A percentile compares a stretch with the other conserved stretches of the same genome.
Conservation (phyloP, 2,797 vertebrate genomes). For the Danionella dracula region DNA sequence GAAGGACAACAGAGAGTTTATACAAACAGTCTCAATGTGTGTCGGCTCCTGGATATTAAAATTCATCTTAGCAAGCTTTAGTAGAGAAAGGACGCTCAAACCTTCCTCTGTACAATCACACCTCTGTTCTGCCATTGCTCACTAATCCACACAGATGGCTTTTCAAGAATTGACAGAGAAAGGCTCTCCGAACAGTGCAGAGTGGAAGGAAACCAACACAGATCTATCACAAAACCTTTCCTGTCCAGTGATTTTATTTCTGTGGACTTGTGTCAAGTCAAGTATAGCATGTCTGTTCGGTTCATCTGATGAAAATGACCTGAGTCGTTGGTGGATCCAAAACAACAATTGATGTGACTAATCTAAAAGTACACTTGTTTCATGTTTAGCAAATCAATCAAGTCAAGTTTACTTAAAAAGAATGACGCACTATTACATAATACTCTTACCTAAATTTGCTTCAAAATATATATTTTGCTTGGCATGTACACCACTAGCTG, state of each 20-base stretch:
- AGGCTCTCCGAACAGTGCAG: not conserved
- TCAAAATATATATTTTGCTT: too few species aligned
- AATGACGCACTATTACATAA: too few species aligned
- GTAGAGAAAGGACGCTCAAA: not conserved
- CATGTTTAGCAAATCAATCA: too few species aligned
- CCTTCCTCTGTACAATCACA: constrained; percentile 10
- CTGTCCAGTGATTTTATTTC: constrained; percentile 4
- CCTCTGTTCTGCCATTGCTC: constrained; percentile 5
- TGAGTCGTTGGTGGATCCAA: not conserved
- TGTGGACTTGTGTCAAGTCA: not conserved
- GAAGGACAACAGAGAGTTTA: constrained; percentile 30
- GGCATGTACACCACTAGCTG: too few species aligned
- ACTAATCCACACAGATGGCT: constrained; percentile 1
- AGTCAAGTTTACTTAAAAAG: too few species aligned
- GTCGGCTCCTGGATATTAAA: constrained; percentile 31
- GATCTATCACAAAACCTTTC: constrained; percentile 2
- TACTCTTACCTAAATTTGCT: too few species aligned
- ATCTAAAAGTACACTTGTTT: too few species aligned
- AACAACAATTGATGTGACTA: too few species aligned
- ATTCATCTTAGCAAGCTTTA: constrained; percentile 23
- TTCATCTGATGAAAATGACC: not conserved
- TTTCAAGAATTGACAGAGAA: constrained; percentile 10
- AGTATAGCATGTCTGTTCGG: not conserved
- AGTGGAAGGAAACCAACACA: constrained; percentile 25
- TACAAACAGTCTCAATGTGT: constrained; percentile 23